These are phyloP conservation scores for Tipula helvola DNA, from an alignment of 2,888 invertebrate species.

Conservation along the genomic window DNA sequence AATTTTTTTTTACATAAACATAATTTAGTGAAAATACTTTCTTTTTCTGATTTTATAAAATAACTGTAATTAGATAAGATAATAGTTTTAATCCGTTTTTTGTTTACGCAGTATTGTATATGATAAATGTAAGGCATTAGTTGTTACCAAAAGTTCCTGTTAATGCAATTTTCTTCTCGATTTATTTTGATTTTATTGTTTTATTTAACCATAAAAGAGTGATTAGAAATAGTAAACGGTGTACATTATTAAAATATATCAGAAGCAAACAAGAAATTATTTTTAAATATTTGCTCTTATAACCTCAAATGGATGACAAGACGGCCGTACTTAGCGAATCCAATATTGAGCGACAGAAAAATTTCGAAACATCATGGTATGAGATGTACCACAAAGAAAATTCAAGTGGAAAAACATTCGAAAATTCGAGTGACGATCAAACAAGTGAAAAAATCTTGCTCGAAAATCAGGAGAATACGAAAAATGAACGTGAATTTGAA, in stretches of 20 bases:
- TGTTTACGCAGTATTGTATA: no score
- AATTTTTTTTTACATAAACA: background rate
- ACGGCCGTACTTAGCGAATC: background rate
- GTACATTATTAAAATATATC: no score
- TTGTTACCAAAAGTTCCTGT: no score
- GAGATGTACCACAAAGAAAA: background rate
- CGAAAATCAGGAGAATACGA: background rate
- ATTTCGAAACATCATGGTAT: background rate
- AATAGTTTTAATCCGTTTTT: no score
- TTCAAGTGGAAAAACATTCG: background rate
- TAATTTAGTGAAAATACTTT: background rate
- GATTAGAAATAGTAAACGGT: no score
- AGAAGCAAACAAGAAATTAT: no score
- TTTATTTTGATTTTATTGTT: no score
- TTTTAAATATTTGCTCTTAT: background rate
- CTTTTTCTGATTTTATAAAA: no score
- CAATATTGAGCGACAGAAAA: background rate
- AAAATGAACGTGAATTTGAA: background rate
- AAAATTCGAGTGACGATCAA: background rate
- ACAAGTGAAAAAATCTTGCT: background rate
- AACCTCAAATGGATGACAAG: background rate
- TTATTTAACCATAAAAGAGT: no score
- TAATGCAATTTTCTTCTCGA: no score
- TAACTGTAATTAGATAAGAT: no score
- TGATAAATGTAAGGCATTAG: no score